These are phyloP conservation scores for Buphagus erythrorhynchus DNA, from an alignment of 2,797 vertebrate genomes.

Conservation along the genomic window DNA sequence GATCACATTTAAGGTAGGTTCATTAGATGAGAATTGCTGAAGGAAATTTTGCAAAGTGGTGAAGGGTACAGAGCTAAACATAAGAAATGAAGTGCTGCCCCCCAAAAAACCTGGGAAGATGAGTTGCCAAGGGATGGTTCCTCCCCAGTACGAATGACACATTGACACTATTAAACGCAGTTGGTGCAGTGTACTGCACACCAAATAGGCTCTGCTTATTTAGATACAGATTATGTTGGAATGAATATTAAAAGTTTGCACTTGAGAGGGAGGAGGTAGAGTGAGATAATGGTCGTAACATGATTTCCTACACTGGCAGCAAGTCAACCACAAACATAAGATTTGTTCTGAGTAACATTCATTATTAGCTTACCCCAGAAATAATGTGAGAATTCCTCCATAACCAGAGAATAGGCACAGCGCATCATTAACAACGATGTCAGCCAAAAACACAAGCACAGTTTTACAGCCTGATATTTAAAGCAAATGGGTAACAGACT, in stretches of 20 bases:
- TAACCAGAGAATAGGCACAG: constrained; percentile 29
- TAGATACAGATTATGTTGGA: background rate
- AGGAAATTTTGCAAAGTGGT: background rate
- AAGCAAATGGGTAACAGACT: constrained; percentile 47
- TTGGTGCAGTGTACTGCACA: background rate
- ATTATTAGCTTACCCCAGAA: constrained; percentile 44
- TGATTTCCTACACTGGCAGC: constrained; percentile 16
- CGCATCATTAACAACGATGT: background rate
- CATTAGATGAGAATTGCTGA: background rate
- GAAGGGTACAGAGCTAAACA: background rate
- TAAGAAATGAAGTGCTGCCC: background rate
- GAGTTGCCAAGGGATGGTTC: background rate
- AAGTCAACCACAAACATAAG: constrained; percentile 16
- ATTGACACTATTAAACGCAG: background rate
- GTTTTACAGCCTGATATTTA: constrained; percentile 28
- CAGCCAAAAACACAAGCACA: constrained; percentile 33
- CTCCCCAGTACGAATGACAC: background rate
- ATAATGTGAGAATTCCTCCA: constrained; percentile 56
- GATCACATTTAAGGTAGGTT: background rate
- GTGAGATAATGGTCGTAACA: background rate
- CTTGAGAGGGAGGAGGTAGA: background rate
- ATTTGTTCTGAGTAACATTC: background rate
- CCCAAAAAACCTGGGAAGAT: background rate
- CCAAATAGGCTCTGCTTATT: background rate
- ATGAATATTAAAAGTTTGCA: background rate